phyloP scores from a whole-genome alignment of 2,113 vertebrate genomes.

The Corythoichthys haematopterus region DNA sequence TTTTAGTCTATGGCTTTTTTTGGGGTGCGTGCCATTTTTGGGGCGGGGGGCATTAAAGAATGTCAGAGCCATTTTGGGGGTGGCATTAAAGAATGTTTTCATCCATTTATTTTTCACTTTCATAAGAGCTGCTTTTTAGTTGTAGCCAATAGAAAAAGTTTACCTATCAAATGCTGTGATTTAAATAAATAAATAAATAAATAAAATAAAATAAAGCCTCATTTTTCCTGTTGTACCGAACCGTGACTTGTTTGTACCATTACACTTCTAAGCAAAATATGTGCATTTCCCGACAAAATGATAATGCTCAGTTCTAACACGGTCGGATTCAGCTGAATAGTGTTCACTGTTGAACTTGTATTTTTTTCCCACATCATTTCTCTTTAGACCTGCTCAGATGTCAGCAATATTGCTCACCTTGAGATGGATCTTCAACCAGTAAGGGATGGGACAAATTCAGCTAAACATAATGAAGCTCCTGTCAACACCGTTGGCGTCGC shows the following conservation, averaged over 20 bases:
- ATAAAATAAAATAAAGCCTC: too few species aligned
- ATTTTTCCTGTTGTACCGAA: too few species aligned
- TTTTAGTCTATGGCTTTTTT: too few species aligned
- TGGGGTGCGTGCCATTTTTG: too few species aligned
- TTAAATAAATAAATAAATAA: too few species aligned
- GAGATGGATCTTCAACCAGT: slow-evolving; percentile 67
- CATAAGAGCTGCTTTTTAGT: too few species aligned
- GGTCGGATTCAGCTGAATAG: neutral
- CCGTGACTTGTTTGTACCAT: neutral
- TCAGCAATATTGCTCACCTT: slow-evolving; percentile 76
- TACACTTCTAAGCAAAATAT: neutral
- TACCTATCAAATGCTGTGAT: too few species aligned
- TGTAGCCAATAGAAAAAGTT: too few species aligned
- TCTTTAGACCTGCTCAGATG: slow-evolving; percentile 34
- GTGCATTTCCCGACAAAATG: neutral
- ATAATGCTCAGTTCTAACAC: neutral
- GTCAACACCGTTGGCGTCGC: slow-evolving; percentile 75
- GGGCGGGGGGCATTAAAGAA: too few species aligned
- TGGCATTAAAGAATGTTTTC: too few species aligned
- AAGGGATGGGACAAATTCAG: slow-evolving; percentile 4
- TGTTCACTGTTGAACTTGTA: neutral
- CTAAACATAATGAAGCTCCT: slow-evolving; percentile 44
- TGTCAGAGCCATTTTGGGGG: too few species aligned
- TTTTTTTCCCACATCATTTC: neutral
- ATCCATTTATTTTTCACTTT: too few species aligned